Evolutionary conservation across 2,797 vertebrate genomes (phyloP), one percentile per base, ranked within the genome.

Genomic region (Heliangelus exortis): DNA sequence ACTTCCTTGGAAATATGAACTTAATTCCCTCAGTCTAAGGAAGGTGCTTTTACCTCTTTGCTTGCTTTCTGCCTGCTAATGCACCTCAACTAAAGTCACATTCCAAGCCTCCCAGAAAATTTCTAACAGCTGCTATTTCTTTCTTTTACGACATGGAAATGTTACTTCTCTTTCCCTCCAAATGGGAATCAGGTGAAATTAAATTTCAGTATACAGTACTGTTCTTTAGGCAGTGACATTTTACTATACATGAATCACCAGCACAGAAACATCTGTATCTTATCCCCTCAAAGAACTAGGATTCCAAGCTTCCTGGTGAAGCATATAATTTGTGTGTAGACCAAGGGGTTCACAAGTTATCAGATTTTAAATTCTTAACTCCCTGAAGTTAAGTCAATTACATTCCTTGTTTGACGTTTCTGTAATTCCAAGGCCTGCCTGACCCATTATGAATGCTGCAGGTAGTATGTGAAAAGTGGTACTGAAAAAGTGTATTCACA

Each of bases 141-240:
- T 90, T 54, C 3, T 55, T 82, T 34, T 10, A 34, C 69, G 19
- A 75, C 25, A 88, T 75, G 66, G 80, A 93, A 81, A 86, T 57
- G 7, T 47, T 84, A 88, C 39, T n/a, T n/a, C 33, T 94, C 50
- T 83, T 79, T 87, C 28, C 18, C 48, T 79, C 53, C 67, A 82
- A 90, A 82, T 76, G 45, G 21, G 11, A 88, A 87, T 95, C 59
- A 79, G 74, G 80, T 91, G 59, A 96, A 96, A 93, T 88, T 92
- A 81, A 93, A 79, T 93, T 87, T 94, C 55, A 67, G 57, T 29
- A 25, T 54, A 29, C 33, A 33, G 22, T 67, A 50, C 41, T 82
- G 48, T 53, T 95, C 61, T 95, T 45, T 50, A 80, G 39, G 19
- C 69, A 84, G 41, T 73, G 90, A 90, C 67, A 84, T 91, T 95